phyloP scores from a whole-genome alignment of 2,113 vertebrate genomes.

The Sakesphorus luctuosus region DNA sequence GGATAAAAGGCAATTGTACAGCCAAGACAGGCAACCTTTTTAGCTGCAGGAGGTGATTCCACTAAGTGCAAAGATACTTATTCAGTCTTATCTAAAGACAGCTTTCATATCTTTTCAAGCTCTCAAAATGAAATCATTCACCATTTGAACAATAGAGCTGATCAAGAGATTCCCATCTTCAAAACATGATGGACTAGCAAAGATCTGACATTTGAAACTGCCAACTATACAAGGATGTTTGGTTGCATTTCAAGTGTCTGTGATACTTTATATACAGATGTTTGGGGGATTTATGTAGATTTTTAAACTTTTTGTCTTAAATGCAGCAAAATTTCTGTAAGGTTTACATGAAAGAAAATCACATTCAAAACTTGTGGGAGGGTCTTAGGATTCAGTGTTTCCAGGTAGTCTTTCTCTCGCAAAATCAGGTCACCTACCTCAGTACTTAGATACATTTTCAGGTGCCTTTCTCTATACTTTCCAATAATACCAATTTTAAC shows the following conservation, averaged over 20 bases:
- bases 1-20: neutral
- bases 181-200: neutral
- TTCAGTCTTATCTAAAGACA: neutral
- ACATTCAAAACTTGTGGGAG: neutral
- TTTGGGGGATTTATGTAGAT: neutral
- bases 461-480: neutral
- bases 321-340: neutral
- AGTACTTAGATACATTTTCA: neutral
- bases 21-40: neutral
- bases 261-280: neutral
- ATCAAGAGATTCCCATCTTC: neutral
- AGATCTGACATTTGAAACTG: neutral
- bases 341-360: neutral
- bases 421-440: neutral
- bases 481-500: neutral
- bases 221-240: neutral
- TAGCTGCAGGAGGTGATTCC: neutral
- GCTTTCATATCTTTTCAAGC: slow-evolving; percentile 9
- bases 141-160: neutral
- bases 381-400: neutral
- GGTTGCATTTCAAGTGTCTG: neutral
- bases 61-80: neutral
- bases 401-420: neutral
- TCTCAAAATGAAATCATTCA: neutral
- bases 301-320: neutral